These are phyloP conservation scores for Monodelphis domestica DNA, from an alignment of 2,797 vertebrate species.

Conservation along the genomic window DNA sequence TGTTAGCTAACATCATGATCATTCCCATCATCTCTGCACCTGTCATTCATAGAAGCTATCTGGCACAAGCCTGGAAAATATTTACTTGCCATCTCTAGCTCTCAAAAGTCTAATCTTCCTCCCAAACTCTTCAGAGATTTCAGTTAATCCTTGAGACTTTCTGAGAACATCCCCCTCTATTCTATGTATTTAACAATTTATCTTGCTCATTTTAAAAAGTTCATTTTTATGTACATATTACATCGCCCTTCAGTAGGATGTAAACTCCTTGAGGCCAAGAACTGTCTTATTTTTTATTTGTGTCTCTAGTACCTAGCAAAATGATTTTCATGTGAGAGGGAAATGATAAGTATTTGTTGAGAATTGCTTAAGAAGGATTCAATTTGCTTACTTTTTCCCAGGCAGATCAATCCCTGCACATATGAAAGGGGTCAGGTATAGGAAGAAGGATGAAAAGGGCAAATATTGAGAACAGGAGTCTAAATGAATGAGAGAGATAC, in stretches of 20 bases:
- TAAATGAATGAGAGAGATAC: not conserved
- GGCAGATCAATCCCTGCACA: not conserved
- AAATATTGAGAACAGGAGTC: not conserved
- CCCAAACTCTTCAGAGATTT: not conserved
- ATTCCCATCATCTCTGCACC: not conserved
- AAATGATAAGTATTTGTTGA: not conserved
- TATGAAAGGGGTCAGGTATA: not conserved
- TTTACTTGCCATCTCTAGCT: not conserved
- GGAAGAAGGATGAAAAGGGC: not conserved
- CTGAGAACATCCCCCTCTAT: not conserved
- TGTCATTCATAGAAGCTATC: not conserved
- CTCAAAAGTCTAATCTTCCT: not conserved
- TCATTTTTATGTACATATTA: not conserved
- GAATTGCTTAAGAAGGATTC: not conserved
- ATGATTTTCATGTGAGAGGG: not conserved
- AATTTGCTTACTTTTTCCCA: not conserved
- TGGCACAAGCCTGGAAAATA: not conserved
- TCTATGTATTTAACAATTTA: not conserved
- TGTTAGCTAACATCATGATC: not conserved
- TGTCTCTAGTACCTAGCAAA: not conserved
- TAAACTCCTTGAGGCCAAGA: not conserved
- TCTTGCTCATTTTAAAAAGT: not conserved
- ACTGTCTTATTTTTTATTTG: not conserved
- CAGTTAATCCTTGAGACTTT: not conserved
- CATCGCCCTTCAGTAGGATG: not conserved